A percentile compares a stretch with the other conserved stretches of the same genome.
Conservation (phyloP, 1,140 invertebrate species). For the Lordiphosa clarofinis region DNA sequence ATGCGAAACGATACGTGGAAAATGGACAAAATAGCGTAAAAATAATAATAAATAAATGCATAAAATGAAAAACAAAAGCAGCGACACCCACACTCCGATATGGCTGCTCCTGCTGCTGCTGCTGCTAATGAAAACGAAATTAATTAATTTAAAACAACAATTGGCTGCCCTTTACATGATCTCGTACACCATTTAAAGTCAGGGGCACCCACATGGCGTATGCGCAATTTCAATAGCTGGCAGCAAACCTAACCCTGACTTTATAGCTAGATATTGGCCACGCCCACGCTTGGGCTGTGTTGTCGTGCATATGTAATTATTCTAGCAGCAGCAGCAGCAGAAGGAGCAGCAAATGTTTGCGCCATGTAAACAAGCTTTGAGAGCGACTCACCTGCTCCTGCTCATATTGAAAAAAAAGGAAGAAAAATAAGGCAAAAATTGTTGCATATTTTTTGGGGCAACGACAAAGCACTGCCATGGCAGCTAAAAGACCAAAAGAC, state of each 20-base stretch:
- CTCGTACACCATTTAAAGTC: conserved; percentile 1
- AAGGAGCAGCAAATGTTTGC: conserved; percentile 69
- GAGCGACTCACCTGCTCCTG: conserved; percentile 27
- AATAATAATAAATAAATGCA: conserved; percentile 63
- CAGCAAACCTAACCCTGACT: conserved; percentile 10
- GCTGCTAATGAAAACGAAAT: conserved; percentile 67
- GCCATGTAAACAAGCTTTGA: conserved; percentile 68
- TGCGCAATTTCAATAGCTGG: conserved; percentile 54
- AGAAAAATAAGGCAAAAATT: conserved; percentile 49
- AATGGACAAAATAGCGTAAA: conserved; percentile 65
- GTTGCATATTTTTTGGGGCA: conserved; percentile 62
- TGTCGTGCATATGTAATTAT: conserved; percentile 77
- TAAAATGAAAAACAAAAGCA: conserved; percentile 55
- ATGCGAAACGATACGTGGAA: conserved; percentile 49
- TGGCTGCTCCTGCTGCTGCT: conserved; percentile 7
- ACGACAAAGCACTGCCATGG: conserved; percentile 34
- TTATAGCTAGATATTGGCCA: conserved; percentile 53
- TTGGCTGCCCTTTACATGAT: conserved; percentile 37
- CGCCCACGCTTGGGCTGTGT: conserved; percentile 64
- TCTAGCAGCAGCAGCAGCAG: conserved; percentile 58
- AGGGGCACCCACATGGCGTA: conserved; percentile 28
- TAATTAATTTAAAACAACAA: conserved; percentile 76
- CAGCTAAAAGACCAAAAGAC: conserved; percentile 74
- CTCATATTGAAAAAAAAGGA: background rate
- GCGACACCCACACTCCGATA: background rate